Conservation (phyloP, 2,888 invertebrate genomes). For the Mesoligia furuncula region DNA sequence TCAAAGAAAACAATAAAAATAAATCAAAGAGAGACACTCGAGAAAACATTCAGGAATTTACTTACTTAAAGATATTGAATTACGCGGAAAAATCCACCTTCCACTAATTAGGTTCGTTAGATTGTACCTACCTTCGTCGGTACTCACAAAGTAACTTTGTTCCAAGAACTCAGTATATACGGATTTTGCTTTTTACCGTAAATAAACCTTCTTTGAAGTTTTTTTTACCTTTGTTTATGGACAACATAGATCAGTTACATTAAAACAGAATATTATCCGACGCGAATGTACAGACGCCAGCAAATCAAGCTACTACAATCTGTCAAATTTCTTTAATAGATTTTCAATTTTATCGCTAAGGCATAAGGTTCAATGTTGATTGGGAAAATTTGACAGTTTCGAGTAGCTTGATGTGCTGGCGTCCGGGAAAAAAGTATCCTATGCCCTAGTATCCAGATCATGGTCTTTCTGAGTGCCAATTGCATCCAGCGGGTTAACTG, state of each 20-base stretch:
- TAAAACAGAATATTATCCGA: too few relatives aligned
- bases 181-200: conserved; percentile 4
- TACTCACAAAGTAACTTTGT: conserved; percentile 44
- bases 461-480: background rate
- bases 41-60: conserved; percentile 43
- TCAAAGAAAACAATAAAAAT: conserved; percentile 40
- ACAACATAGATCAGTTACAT: background rate
- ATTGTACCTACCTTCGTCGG: conserved; percentile 11
- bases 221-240: background rate
- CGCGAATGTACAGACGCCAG: too few relatives aligned
- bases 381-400: too few relatives aligned
- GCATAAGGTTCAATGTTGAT: too few relatives aligned
- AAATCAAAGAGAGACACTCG: conserved; percentile 44
- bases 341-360: too few relatives aligned
- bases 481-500: background rate
- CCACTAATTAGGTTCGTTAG: conserved; percentile 49
- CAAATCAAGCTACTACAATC: too few relatives aligned
- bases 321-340: too few relatives aligned
- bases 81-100: conserved; percentile 35
- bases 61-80: conserved; percentile 50
- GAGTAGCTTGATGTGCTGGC: too few relatives aligned
- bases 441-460: background rate
- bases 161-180: conserved; percentile 16
- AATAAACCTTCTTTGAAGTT: conserved; percentile 15
- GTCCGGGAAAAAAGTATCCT: background rate